phyloP scores from a whole-genome alignment of 2,888 invertebrate species.

The Hipparchia semele region DNA sequence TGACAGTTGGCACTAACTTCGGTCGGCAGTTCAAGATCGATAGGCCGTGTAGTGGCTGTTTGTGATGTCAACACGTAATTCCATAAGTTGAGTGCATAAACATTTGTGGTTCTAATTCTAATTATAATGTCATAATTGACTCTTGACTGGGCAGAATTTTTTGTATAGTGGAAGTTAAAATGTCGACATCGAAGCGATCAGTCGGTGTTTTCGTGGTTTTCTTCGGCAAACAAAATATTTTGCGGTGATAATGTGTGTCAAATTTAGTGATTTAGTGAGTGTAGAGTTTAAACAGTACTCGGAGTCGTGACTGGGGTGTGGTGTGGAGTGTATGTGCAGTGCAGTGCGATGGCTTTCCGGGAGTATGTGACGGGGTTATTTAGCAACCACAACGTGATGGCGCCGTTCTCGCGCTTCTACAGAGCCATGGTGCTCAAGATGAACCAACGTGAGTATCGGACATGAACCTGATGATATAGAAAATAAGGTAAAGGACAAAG shows the following conservation, averaged over 20 bases:
- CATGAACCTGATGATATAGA: background rate
- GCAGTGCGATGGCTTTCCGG: conserved; percentile 54
- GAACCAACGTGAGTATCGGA: conserved; percentile 72
- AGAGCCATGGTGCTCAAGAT: conserved; percentile 78
- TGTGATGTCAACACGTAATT: conserved; percentile 68
- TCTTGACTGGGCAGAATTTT: conserved; percentile 19
- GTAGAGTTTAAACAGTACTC: conserved; percentile 55
- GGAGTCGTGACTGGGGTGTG: conserved; percentile 46
- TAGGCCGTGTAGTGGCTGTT: conserved; percentile 59
- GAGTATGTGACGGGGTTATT: conserved; percentile 57
- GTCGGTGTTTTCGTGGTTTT: conserved; percentile 44
- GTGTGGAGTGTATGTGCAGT: conserved; percentile 34
- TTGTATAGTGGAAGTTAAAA: conserved; percentile 35
- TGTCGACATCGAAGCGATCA: conserved; percentile 40
- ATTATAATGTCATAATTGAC: conserved; percentile 33
- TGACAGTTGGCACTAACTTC: conserved; percentile 26
- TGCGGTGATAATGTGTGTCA: conserved; percentile 80
- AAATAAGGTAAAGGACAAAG: too few relatives aligned
- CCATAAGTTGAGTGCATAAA: conserved; percentile 40
- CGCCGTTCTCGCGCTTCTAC: conserved; percentile 73
- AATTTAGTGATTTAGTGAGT: conserved; percentile 66
- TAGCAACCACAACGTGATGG: conserved; percentile 65
- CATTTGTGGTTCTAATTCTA: conserved; percentile 34
- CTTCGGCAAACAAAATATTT: conserved; percentile 47
- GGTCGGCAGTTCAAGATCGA: conserved; percentile 48